Base-by-base conservation (phyloP, 2,888 invertebrate genomes). In the Autographa pulchrina region DNA sequence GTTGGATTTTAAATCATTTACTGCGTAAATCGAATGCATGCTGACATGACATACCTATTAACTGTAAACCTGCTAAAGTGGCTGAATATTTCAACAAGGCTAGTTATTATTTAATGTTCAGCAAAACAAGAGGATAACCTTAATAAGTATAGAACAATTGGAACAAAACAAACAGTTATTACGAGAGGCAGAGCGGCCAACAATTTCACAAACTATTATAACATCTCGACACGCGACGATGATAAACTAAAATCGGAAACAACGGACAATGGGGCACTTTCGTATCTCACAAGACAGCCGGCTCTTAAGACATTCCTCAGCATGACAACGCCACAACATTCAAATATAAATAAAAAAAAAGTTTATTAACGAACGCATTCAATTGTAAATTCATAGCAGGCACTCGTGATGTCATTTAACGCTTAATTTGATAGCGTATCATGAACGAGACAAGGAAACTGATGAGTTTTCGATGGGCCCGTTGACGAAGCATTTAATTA, bases 291-390 rank as follows among this genome's bases (percentile, higher is more conserved):
- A 85, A 87, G 85, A 71, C 80, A 78, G 68, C 84, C 83, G 87
- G 85, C 88, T 86, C 82, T 87, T 89, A 90, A 91, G 87, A 87
- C 87, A 91, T 90, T 90, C 91, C 90, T 85, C 86, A 87, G 85
- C 85, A 85, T 80, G 85, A 87, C 80, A 83, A 85, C 86, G 87
- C 78, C 78, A 81, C 82, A 85, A 85, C 85, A 82, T 83, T 76
- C 78, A 84, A 83, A 88, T 83, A 87, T 82, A 85, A 87, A 85
- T 88, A 87, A 88, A 89, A 90, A n/a, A 90, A 91, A 90, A 83
- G 81, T 86, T 88, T 91, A 92, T 92, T 92, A 92, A 93, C 91
- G 90, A 93, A 93, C 88, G 83, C 88, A 92, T 92, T 92, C 91
- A 90, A 93, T 91, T 91, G 91, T 90, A 86, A 89, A 92, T 91